Evolutionary conservation across 2,797 vertebrate species (phyloP).

Genomic region (Chanos chanos): DNA sequence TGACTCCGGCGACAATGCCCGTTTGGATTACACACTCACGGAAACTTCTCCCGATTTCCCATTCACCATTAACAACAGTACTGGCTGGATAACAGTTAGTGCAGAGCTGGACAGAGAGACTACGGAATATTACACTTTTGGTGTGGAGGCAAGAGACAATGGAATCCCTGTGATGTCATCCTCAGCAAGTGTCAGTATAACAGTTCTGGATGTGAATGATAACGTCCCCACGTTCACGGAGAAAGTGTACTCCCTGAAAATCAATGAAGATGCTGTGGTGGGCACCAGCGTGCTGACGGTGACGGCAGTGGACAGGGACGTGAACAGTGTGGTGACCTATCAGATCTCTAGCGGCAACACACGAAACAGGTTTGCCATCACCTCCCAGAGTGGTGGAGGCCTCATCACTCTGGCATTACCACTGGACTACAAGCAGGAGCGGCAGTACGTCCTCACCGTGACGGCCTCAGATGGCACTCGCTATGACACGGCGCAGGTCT

Average conservation of each 20-base stretch:
- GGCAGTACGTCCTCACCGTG: constrained; percentile 90
- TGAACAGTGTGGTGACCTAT: constrained; percentile 94
- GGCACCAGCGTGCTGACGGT: constrained; percentile 91
- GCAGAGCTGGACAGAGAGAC: constrained; percentile 87
- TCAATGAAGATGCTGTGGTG: constrained; percentile 91
- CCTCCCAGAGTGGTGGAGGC: constrained; percentile 92
- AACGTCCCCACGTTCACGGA: constrained; percentile 91
- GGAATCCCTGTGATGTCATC: constrained; percentile 86
- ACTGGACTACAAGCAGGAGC: constrained; percentile 96
- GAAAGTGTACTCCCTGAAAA: constrained; percentile 84
- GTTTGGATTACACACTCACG: constrained; percentile 84
- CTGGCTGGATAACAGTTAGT: constrained; percentile 89
- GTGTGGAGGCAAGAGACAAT: constrained; percentile 89
- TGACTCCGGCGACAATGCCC: constrained; percentile 89
- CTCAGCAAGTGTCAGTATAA: constrained; percentile 92
- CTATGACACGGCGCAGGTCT: constrained; percentile 88
- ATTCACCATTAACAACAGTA: constrained; percentile 93
- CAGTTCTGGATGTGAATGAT: constrained; percentile 91
- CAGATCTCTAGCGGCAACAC: constrained; percentile 98
- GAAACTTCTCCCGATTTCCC: constrained; percentile 81
- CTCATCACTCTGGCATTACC: constrained; percentile 90
- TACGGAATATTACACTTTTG: constrained; percentile 88
- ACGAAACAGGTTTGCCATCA: constrained; percentile 94
- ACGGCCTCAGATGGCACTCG: constrained; percentile 91
- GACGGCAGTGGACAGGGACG: constrained; percentile 85